Conservation (phyloP, 92 coral and sea anemone genomes). For the Paragorgia papillata region DNA sequence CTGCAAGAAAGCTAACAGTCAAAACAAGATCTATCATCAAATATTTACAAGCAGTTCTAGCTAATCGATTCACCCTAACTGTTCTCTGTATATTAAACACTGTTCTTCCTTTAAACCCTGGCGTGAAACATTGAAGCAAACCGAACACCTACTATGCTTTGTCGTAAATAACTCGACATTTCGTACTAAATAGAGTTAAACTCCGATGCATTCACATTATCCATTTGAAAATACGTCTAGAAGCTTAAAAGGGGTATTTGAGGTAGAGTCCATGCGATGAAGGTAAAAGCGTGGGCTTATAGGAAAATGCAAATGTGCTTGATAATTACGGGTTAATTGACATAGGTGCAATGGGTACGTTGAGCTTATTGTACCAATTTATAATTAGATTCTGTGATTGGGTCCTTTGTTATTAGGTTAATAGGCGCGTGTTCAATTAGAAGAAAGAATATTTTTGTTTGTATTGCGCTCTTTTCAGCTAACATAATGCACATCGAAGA, state of each 20-base stretch:
- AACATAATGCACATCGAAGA: slow-evolving; percentile 77
- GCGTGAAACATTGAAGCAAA: background rate
- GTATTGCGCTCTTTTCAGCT: slow-evolving; percentile 99
- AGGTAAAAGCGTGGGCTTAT: background rate
- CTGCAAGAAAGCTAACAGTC: background rate
- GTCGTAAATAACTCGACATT: background rate
- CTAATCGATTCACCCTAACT: background rate
- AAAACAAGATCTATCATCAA: slow-evolving; percentile 28
- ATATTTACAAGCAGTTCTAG: slow-evolving; percentile 21
- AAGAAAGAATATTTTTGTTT: slow-evolving; percentile 82
- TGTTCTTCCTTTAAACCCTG: slow-evolving; percentile 1
- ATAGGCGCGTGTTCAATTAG: slow-evolving; percentile 47
- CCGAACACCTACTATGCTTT: background rate
- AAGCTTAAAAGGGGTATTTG: no score
- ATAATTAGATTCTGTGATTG: slow-evolving; percentile 44
- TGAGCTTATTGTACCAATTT: slow-evolving; percentile 43
- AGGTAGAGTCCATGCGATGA: background rate
- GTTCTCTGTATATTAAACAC: background rate
- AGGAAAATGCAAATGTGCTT: slow-evolving; percentile 32
- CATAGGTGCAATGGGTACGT: slow-evolving; percentile 34
- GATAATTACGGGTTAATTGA: slow-evolving; percentile 38
- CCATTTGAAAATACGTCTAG: no score
- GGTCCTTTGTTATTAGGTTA: slow-evolving; percentile 33
- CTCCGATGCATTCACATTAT: no score
- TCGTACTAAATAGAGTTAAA: no score